Percentiles rank a stretch among this genome's conserved stretches.
phyloP scores from a whole-genome alignment of 1,140 invertebrate species.

The Bombus affinis region DNA sequence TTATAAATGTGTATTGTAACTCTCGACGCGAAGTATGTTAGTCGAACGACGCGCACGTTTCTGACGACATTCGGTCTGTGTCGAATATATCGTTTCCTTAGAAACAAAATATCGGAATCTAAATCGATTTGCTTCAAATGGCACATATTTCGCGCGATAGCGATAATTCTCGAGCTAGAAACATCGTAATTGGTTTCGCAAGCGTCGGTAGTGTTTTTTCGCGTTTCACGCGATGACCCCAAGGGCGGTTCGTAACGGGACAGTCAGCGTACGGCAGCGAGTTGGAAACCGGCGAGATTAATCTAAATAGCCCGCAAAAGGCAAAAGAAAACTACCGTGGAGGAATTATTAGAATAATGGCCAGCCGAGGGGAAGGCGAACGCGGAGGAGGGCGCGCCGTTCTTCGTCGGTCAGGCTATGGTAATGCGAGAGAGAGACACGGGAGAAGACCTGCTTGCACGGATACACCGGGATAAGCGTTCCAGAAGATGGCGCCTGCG shows the following conservation, averaged over 20 bases:
- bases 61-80: too few relatives aligned
- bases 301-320: conserved; percentile 40
- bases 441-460: conserved; percentile 63
- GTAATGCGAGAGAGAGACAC: conserved; percentile 77
- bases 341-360: conserved; percentile 48
- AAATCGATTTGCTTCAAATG: neutral
- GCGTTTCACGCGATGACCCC: conserved; percentile 2
- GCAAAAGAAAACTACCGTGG: conserved; percentile 47
- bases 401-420: conserved; percentile 58
- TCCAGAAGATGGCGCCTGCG: conserved; percentile 78
- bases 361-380: neutral
- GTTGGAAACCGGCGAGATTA: conserved; percentile 59
- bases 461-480: conserved; percentile 73
- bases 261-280: conserved; percentile 43
- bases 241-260: conserved; percentile 32
- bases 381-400: conserved; percentile 51
- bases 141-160: neutral
- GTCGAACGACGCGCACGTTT: neutral
- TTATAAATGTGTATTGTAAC: neutral
- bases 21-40: neutral
- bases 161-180: neutral
- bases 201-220: neutral
- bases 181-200: neutral
- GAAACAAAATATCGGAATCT: too few relatives aligned
- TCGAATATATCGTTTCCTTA: neutral